phyloP scores from a whole-genome alignment of 2,113 vertebrate species.

The Bambusicola thoracicus region DNA sequence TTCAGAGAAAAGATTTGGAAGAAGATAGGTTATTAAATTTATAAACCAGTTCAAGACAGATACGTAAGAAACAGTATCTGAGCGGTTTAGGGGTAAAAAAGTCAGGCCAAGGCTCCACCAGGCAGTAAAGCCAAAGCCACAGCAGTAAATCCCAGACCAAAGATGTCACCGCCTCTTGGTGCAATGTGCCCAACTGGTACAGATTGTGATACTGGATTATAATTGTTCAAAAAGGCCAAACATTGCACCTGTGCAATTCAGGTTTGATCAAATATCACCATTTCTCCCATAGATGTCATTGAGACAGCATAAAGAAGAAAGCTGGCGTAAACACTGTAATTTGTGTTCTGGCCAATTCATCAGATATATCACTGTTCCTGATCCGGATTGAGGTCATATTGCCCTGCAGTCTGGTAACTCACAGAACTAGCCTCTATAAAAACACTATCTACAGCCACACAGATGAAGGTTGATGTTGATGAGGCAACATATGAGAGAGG shows the following conservation, averaged over 20 bases:
- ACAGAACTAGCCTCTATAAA: neutral
- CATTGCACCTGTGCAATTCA: neutral
- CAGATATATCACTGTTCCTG: neutral
- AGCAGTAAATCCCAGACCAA: neutral
- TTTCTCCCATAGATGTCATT: neutral
- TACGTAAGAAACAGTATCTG: neutral
- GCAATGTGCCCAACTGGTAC: neutral
- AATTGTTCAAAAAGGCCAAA: neutral
- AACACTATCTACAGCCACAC: neutral
- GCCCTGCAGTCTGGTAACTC: neutral
- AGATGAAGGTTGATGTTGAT: neutral
- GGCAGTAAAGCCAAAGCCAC: slow-evolving; percentile 17
- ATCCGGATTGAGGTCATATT: neutral
- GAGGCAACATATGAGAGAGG: neutral
- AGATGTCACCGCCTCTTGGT: neutral
- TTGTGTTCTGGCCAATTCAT: neutral
- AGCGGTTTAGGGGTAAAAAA: neutral
- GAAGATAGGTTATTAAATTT: neutral
- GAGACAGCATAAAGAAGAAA: neutral
- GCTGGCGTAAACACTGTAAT: neutral
- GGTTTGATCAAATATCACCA: neutral
- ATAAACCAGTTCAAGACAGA: neutral
- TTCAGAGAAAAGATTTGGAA: neutral
- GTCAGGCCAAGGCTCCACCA: neutral
- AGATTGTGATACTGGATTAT: neutral